Evolutionary conservation across 1,140 invertebrate species (phyloP).

Genomic region (Carcinoscorpius rotundicauda): DNA sequence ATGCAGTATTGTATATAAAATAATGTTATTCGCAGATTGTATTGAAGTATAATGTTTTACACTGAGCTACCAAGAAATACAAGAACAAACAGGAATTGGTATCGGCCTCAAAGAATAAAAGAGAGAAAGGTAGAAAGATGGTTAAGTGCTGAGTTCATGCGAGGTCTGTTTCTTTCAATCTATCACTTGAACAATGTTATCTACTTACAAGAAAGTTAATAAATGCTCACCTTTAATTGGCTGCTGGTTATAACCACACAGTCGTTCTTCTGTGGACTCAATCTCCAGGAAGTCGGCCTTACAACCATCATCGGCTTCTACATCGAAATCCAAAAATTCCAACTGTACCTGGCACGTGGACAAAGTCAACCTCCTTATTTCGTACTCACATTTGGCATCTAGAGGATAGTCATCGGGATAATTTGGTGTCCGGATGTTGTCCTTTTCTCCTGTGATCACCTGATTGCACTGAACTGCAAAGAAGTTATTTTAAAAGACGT

Average conservation of each 20-base stretch:
- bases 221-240: constrained; percentile 6
- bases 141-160: too few relatives aligned
- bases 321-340: constrained; percentile 21
- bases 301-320: constrained; percentile 18
- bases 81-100: too few relatives aligned
- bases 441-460: constrained; percentile 9
- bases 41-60: too few relatives aligned
- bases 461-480: constrained; percentile 17
- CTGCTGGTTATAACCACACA: constrained; percentile 16
- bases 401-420: constrained; percentile 22
- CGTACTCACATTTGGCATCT: constrained; percentile 18
- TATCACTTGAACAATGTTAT: too few relatives aligned
- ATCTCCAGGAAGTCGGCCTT: constrained; percentile 20
- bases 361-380: constrained; percentile 11
- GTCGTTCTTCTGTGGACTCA: constrained; percentile 17
- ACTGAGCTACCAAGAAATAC: too few relatives aligned
- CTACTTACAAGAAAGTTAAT: background rate
- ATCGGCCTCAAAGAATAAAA: too few relatives aligned
- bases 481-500: too few relatives aligned
- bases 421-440: constrained; percentile 16
- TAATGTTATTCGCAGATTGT: too few relatives aligned
- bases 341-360: constrained; percentile 19
- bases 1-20: too few relatives aligned
- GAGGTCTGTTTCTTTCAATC: too few relatives aligned
- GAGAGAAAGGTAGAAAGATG: too few relatives aligned